phyloP scores from a whole-genome alignment of 1,140 invertebrate genomes.

The Zelostemma sp. region DNA sequence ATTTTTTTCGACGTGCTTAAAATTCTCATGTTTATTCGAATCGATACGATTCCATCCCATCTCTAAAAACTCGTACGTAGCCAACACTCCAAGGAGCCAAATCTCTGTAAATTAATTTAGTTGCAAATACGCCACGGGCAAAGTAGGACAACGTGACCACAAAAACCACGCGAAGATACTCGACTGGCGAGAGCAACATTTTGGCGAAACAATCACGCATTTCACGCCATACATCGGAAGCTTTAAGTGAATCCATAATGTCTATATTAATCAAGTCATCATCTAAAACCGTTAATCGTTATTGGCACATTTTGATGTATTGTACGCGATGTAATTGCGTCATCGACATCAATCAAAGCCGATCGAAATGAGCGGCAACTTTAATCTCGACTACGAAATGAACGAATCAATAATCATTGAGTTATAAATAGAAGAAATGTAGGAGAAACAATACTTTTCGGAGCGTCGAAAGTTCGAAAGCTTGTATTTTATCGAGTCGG shows the following conservation, averaged over 20 bases:
- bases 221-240: neutral
- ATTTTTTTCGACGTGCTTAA: too few relatives aligned
- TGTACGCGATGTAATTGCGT: neutral
- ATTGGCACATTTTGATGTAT: neutral
- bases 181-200: neutral
- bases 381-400: too few relatives aligned
- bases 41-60: too few relatives aligned
- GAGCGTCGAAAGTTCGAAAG: too few relatives aligned
- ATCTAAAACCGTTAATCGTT: neutral
- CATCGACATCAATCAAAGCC: neutral
- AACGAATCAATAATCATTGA: too few relatives aligned
- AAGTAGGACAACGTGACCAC: conserved; percentile 1
- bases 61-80: too few relatives aligned
- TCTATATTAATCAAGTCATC: neutral
- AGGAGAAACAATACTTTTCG: too few relatives aligned
- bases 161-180: neutral
- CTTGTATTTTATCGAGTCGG: conserved; percentile 9
- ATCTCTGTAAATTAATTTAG: neutral
- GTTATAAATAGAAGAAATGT: neutral
- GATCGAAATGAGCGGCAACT: too few relatives aligned
- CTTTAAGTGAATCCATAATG: neutral
- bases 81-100: neutral
- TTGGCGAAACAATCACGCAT: neutral
- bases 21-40: too few relatives aligned
- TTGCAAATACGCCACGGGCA: neutral